A percentile compares a stretch with the other conserved stretches of the same genome.
Conservation (phyloP, 2,888 invertebrate genomes). For the Ceriagrion tenellum region DNA sequence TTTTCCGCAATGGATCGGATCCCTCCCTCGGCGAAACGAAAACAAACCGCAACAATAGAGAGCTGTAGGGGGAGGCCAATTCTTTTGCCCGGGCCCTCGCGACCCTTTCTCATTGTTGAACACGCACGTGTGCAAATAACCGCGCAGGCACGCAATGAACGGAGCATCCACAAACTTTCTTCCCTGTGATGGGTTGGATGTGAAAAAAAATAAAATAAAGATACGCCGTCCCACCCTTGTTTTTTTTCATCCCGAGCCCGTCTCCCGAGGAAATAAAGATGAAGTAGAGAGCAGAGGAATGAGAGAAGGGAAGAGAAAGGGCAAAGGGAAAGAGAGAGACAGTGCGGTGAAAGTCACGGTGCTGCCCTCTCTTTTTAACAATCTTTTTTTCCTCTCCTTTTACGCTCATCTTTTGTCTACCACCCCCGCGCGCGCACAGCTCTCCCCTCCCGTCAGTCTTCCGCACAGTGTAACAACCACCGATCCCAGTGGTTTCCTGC, state of each 20-base stretch:
- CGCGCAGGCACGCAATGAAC: neutral
- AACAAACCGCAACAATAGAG: neutral
- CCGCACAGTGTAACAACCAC: neutral
- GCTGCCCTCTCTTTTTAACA: neutral
- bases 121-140: neutral
- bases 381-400: neutral
- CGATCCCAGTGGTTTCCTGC: slow-evolving; percentile 7
- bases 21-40: neutral
- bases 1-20: neutral
- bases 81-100: neutral
- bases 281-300: neutral
- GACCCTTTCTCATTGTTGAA: neutral
- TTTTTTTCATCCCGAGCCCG: neutral
- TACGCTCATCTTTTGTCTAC: neutral
- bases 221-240: neutral
- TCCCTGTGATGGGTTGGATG: neutral
- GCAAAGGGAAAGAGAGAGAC: neutral
- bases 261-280: neutral
- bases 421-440: neutral
- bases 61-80: neutral
- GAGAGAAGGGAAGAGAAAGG: neutral
- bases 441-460: neutral
- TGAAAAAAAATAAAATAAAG: neutral
- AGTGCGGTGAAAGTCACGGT: neutral
- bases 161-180: slow-evolving; percentile 10